phyloP scores from a whole-genome alignment of 2,888 invertebrate genomes.

The Pandemis corylana region DNA sequence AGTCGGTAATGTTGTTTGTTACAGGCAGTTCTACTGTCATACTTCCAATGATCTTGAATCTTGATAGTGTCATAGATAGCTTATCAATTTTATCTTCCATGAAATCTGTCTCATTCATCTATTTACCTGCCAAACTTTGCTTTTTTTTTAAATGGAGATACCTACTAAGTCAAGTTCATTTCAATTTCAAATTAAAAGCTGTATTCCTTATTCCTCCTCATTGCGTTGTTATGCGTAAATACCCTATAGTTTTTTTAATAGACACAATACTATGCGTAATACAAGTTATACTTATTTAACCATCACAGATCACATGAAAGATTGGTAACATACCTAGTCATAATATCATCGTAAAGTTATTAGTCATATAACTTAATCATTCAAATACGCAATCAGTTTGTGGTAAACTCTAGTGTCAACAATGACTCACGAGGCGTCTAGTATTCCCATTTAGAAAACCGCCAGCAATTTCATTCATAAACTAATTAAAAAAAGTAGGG shows the following conservation, averaged over 20 bases:
- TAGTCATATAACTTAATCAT: constrained; percentile 37
- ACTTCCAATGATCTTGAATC: constrained; percentile 4
- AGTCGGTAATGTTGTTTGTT: not conserved
- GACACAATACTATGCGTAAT: not conserved
- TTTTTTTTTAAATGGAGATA: not conserved
- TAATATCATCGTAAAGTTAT: constrained; percentile 1
- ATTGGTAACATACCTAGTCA: not conserved
- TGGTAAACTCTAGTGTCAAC: constrained; percentile 28
- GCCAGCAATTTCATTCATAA: not conserved
- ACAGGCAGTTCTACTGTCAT: not conserved
- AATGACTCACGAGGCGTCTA: constrained; percentile 34
- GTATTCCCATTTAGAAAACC: not conserved
- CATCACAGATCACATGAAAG: not conserved
- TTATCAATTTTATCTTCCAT: constrained; percentile 6
- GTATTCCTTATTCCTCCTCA: not conserved
- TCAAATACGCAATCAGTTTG: constrained; percentile 16
- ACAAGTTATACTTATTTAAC: not conserved
- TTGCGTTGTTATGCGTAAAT: not conserved
- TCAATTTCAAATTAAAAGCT: not conserved
- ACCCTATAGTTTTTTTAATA: not conserved
- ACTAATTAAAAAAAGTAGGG: not conserved
- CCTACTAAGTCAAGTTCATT: not conserved
- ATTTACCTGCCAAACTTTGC: not conserved
- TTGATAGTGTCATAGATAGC: not conserved
- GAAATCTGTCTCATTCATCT: constrained; percentile 1